Evolutionary conservation across 2,797 vertebrate genomes (phyloP).

Genomic region (Ambastaia sidthimunki): DNA sequence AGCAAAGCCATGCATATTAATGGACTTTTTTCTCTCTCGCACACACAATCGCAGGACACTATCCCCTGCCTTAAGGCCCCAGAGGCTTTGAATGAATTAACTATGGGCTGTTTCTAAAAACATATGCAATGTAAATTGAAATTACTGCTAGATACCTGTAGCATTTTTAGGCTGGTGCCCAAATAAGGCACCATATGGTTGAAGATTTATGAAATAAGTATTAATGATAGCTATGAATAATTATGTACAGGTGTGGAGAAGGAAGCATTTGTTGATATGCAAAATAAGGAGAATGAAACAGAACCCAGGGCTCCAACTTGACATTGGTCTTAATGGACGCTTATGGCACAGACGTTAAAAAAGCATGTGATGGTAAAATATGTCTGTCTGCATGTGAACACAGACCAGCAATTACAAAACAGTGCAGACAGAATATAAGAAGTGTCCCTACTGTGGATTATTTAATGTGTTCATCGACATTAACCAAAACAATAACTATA

Average conservation of each 20-base stretch:
- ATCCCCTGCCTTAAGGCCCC: constrained; percentile 61
- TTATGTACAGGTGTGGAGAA: constrained; percentile 54
- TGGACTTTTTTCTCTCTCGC: constrained; percentile 48
- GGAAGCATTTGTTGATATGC: constrained; percentile 51
- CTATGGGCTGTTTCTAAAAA: constrained; percentile 73
- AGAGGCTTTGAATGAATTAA: constrained; percentile 66
- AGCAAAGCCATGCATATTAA: constrained; percentile 80
- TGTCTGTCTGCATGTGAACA: no score
- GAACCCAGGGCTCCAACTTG: no score
- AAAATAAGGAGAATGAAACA: constrained; percentile 33
- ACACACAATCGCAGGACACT: constrained; percentile 35
- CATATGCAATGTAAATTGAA: constrained; percentile 81
- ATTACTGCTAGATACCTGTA: constrained; percentile 68
- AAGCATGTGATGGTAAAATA: no score
- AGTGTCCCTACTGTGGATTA: no score
- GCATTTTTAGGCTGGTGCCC: constrained; percentile 61
- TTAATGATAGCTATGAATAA: constrained; percentile 38
- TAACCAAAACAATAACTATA: no score
- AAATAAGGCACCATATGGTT: constrained; percentile 55
- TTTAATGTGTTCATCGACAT: no score
- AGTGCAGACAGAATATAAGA: no score
- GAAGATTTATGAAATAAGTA: constrained; percentile 54
- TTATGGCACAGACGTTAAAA: no score
- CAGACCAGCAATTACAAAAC: no score
- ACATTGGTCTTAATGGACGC: no score